These are phyloP conservation scores for Phoxinus dragarum DNA, from an alignment of 2,797 vertebrate species.

Conservation along the genomic window DNA sequence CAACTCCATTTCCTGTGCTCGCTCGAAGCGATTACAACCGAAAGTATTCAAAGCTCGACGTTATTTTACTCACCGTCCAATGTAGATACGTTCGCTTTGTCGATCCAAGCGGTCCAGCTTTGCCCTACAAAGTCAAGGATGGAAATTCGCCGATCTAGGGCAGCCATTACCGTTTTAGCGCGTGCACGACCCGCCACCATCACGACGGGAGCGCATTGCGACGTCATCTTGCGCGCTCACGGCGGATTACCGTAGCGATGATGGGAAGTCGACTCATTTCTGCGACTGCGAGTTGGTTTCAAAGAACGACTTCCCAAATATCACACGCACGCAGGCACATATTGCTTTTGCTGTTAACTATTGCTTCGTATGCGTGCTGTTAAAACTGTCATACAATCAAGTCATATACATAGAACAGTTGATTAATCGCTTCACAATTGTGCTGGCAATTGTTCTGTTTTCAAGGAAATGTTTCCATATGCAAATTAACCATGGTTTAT, in stretches of 20 bases:
- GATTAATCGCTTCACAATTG: neutral
- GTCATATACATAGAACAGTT: neutral
- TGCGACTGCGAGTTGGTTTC: conserved; percentile 13
- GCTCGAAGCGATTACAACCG: conserved; percentile 14
- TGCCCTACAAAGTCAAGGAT: conserved; percentile 89
- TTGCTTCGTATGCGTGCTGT: too few relatives aligned
- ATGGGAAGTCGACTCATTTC: neutral
- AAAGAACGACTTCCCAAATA: neutral
- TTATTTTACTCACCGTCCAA: conserved; percentile 81
- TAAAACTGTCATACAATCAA: neutral
- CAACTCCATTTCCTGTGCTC: conserved; percentile 61
- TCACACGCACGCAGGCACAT: neutral
- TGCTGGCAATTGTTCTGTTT: neutral
- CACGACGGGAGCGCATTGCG: conserved; percentile 69
- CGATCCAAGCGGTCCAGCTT: conserved; percentile 88
- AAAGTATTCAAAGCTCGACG: conserved; percentile 8
- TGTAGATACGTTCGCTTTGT: conserved; percentile 76
- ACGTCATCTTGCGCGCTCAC: conserved; percentile 72
- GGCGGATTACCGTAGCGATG: conserved; percentile 15
- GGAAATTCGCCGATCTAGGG: conserved; percentile 86
- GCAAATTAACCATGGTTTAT: neutral
- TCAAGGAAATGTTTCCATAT: neutral
- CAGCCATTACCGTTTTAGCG: conserved; percentile 87
- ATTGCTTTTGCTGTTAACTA: neutral
- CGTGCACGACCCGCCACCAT: conserved; percentile 83